phyloP scores from a whole-genome alignment of 2,113 vertebrate species.

The Platysternon megacephalum region DNA sequence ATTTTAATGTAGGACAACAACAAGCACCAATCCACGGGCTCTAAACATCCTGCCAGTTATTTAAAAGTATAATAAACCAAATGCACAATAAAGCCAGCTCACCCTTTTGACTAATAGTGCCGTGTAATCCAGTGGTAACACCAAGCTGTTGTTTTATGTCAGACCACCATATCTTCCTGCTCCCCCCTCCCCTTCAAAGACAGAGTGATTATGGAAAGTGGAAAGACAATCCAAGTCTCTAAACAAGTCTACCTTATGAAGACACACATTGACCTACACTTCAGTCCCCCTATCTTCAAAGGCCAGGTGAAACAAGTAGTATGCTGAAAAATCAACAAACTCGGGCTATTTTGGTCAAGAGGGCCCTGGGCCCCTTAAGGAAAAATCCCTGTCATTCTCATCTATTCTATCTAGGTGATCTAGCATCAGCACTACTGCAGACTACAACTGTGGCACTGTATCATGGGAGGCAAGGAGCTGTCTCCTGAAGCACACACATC shows the following conservation, averaged over 20 bases:
- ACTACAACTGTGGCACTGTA: rapidly evolving
- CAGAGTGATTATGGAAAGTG: too few species aligned
- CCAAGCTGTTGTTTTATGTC: too few species aligned
- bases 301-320: neutral
- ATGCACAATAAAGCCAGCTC: neutral
- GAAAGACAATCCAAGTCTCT: too few species aligned
- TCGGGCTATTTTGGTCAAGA: neutral
- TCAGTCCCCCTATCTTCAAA: neutral
- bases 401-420: neutral
- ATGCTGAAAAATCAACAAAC: neutral
- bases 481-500: neutral
- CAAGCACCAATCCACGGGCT: neutral
- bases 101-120: neutral
- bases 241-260: neutral
- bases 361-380: neutral
- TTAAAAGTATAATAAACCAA: neutral
- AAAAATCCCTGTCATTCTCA: rapidly evolving
- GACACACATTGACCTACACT: neutral
- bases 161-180: too few species aligned
- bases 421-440: too few species aligned
- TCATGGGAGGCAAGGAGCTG: neutral
- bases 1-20: neutral
- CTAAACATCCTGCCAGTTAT: neutral
- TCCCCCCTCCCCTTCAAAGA: too few species aligned
- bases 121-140: neutral